Conservation (phyloP, 2,888 invertebrate genomes). For the Thysanoteuthis rhombus region DNA sequence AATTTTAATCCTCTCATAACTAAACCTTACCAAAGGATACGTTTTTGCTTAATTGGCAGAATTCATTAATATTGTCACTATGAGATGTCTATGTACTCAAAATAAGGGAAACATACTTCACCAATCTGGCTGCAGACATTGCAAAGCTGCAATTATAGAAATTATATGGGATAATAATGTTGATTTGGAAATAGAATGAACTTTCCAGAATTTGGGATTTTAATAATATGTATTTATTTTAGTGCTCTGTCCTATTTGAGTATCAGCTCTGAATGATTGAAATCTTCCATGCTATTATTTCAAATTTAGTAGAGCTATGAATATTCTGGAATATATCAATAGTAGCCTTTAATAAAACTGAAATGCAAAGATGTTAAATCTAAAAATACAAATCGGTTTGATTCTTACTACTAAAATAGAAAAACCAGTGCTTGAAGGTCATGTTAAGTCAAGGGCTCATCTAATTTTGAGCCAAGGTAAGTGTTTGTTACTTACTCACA, state of each 20-base stretch:
- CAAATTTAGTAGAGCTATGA: not conserved
- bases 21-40: too few relatives aligned
- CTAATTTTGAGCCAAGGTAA: constrained; percentile 12
- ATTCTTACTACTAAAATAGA: constrained; percentile 12
- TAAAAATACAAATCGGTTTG: not conserved
- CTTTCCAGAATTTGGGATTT: not conserved
- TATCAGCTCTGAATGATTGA: not conserved
- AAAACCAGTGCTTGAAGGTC: not conserved
- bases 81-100: not conserved
- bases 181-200: too few relatives aligned
- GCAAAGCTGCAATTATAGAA: too few relatives aligned
- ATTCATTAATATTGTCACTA: not conserved
- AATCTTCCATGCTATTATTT: not conserved
- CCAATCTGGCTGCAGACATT: not conserved
- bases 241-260: not conserved
- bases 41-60: too few relatives aligned
- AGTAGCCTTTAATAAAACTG: not conserved
- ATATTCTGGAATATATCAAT: not conserved
- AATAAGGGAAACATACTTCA: not conserved
- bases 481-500: not conserved
- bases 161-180: too few relatives aligned
- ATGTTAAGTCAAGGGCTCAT: constrained; percentile 12
- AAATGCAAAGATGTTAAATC: not conserved
- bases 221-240: not conserved
- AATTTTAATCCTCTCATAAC: too few relatives aligned